Base-by-base conservation (phyloP, 2,113 vertebrate species). In the Oryzias celebensis region DNA sequence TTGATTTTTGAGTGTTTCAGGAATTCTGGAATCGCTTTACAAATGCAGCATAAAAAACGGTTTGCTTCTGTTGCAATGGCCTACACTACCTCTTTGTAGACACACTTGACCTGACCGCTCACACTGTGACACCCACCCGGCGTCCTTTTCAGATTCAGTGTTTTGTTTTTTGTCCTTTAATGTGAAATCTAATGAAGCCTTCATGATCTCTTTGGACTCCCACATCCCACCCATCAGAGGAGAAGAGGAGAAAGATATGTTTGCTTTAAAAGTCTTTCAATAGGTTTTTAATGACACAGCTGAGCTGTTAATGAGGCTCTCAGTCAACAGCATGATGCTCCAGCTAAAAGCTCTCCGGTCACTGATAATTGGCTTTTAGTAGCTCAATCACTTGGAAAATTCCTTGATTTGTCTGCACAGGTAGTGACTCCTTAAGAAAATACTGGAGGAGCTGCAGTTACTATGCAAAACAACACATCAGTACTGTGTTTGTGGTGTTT, bases 221-320 rank as follows among this genome's bases (percentile, higher is more conserved):
- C 10, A 18, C 56, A 49, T 59, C 56, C 52, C 56, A 41, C 52
- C 18, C 18, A 62, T 24, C 14, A 17, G 16, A 48, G 58, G n/a
- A 48, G 45, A 15, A 6, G 36, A 47, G 28, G 50, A 68, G 42
- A 31, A 42, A 48, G 47, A 23, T 49, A 31, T 46, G 58, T 20
- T 42, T 61, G 14, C 42, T 15, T 61, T 60, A 45, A 59, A 28
- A 36, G n/a, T 47, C 16, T 48, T 54, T 61, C 48, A 61, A 68
- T 54, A 41, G 23, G 20, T 16, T 68, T 68, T 48, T 53, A 54
- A 54, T 47, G 44, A 36, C 43, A 59, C 26, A 31, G 49, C 56
- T 36, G 57, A 41, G 43, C 4, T 68, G 26, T 24, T 53, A 41
- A 68, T 44, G 48, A 58, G 14, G 23, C 46, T 51, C 20, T 57